Conservation (phyloP, 2,888 invertebrate genomes). For the Cephus pygmeus region DNA sequence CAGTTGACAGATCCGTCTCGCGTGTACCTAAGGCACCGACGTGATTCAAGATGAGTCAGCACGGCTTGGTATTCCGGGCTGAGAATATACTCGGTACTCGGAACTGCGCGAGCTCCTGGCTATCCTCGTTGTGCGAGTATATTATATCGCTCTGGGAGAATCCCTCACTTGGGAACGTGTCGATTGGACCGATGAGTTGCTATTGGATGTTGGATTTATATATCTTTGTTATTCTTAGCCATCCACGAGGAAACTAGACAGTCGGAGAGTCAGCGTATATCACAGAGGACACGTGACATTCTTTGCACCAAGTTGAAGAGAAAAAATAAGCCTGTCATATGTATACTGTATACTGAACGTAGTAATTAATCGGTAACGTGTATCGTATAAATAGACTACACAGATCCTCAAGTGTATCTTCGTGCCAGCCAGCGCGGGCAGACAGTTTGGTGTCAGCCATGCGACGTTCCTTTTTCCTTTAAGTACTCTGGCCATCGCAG, state of each 20-base stretch:
- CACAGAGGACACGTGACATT: not conserved
- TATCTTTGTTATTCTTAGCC: not conserved
- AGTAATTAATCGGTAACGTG: not conserved
- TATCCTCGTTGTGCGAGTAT: slow-evolving; percentile 3
- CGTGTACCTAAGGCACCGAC: slow-evolving; percentile 3
- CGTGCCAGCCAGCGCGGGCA: slow-evolving; percentile 16
- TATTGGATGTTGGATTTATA: not conserved
- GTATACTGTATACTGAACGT: not conserved
- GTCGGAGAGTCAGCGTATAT: not conserved
- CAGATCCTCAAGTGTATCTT: not conserved
- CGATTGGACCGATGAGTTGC: not conserved
- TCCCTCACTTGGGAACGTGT: not conserved
- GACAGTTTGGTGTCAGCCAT: slow-evolving; percentile 37
- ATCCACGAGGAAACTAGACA: not conserved
- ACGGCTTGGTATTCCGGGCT: slow-evolving; percentile 29
- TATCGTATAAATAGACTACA: not conserved
- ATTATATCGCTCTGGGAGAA: not conserved
- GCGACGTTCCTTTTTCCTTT: slow-evolving; percentile 5
- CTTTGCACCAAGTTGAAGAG: not conserved
- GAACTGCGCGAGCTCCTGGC: slow-evolving; percentile 1
- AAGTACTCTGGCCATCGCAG: not conserved
- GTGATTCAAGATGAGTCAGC: slow-evolving; percentile 26
- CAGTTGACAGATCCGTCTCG: slow-evolving; percentile 17
- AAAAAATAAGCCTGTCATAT: not conserved
- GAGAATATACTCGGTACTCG: slow-evolving; percentile 27